Evolutionary conservation across 2,888 invertebrate species (phyloP).

Genomic region (Dione juno): DNA sequence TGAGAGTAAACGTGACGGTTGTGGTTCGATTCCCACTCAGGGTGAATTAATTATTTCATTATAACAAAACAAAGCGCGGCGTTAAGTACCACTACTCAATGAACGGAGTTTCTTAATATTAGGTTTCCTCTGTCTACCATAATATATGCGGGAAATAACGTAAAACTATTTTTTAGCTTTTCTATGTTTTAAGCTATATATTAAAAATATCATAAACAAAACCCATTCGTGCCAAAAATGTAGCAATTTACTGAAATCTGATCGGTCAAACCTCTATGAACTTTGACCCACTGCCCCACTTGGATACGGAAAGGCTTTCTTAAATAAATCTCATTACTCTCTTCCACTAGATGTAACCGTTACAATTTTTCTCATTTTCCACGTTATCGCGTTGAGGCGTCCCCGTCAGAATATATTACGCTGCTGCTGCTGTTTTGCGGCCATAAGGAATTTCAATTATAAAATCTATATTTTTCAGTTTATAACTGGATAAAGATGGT

Average conservation of each 20-base stretch:
- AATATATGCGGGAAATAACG: too few species aligned
- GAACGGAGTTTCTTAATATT: too few species aligned
- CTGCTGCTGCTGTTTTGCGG: slow-evolving; percentile 21
- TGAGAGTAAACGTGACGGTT: too few species aligned
- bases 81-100: too few species aligned
- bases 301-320: slow-evolving; percentile 12
- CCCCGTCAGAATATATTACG: slow-evolving; percentile 30
- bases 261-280: slow-evolving; percentile 5
- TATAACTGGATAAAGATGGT: too few species aligned
- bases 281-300: slow-evolving; percentile 4
- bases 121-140: too few species aligned
- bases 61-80: too few species aligned
- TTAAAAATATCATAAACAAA: not conserved
- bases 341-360: slow-evolving; percentile 38
- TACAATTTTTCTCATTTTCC: slow-evolving; percentile 41
- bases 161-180: too few species aligned
- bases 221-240: not conserved
- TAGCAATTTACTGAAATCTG: not conserved
- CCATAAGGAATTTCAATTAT: slow-evolving; percentile 20
- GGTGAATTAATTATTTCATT: too few species aligned
- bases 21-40: too few species aligned
- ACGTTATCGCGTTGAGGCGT: slow-evolving; percentile 36
- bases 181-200: not conserved
- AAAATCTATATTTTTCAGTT: not conserved
- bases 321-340: slow-evolving; percentile 35